Percentiles rank a stretch among this genome's conserved stretches.
Conservation (phyloP, 2,797 vertebrate species). For the Menidia menidia region DNA sequence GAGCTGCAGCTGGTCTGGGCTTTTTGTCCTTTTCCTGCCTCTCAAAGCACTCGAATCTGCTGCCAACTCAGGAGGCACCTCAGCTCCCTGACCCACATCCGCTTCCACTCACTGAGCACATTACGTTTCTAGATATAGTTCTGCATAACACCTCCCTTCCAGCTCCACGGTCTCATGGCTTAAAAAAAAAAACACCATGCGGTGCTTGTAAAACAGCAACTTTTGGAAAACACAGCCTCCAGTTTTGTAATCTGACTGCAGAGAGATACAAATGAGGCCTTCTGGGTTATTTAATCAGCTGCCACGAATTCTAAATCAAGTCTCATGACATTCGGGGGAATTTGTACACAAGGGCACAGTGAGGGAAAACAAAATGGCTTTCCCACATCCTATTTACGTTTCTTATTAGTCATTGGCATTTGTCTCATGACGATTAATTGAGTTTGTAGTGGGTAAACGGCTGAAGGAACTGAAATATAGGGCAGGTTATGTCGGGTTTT, state of each 20-base stretch:
- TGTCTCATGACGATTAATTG: slow-evolving; percentile 8
- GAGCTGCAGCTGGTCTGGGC: not conserved
- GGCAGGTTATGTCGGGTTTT: not conserved
- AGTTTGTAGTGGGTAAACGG: slow-evolving; percentile 7
- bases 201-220: slow-evolving; percentile 24
- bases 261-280: slow-evolving; percentile 31
- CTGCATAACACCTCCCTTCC: slow-evolving; percentile 14
- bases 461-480: slow-evolving; percentile 13
- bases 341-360: slow-evolving; percentile 45
- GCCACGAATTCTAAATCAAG: slow-evolving; percentile 50
- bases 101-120: slow-evolving; percentile 6
- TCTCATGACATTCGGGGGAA: slow-evolving; percentile 50
- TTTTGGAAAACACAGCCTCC: slow-evolving; percentile 24
- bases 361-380: slow-evolving; percentile 40
- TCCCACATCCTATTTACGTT: slow-evolving; percentile 37
- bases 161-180: slow-evolving; percentile 10
- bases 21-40: not conserved
- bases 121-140: slow-evolving; percentile 8
- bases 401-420: slow-evolving; percentile 16
- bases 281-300: slow-evolving; percentile 65
- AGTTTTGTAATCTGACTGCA: slow-evolving; percentile 3
- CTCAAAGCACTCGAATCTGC: slow-evolving; percentile 4
- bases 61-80: slow-evolving; percentile 20
- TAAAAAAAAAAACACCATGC: slow-evolving; percentile 22
- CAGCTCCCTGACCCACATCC: not conserved